phyloP scores from a whole-genome alignment of 2,797 vertebrate species.

The Brachyrhaphis roseni region DNA sequence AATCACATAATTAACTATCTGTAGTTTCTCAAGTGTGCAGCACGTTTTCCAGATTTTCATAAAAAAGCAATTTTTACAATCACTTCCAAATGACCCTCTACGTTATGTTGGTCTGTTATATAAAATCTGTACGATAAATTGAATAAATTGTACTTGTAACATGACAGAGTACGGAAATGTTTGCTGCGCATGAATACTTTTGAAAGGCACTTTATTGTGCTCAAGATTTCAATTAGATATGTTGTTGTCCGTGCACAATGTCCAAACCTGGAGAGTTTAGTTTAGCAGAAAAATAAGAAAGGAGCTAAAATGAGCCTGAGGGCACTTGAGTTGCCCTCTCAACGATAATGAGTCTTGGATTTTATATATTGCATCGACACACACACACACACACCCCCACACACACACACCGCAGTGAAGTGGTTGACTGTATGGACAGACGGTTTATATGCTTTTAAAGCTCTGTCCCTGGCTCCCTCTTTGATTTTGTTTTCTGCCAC shows the following conservation, averaged over 20 bases:
- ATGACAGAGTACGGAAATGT: neutral
- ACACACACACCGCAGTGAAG: conserved; percentile 30
- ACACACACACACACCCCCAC: conserved; percentile 19
- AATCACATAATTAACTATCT: neutral
- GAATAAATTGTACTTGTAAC: neutral
- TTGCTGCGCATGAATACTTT: neutral
- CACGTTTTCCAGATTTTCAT: neutral
- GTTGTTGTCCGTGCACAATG: conserved; percentile 9
- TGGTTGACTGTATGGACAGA: conserved; percentile 43
- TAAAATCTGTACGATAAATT: neutral
- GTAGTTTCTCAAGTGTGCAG: neutral
- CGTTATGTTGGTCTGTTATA: neutral
- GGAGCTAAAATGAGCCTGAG: conserved; percentile 22
- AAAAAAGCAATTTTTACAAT: neutral
- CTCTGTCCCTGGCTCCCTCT: conserved; percentile 41
- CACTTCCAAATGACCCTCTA: neutral
- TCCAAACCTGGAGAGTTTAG: conserved; percentile 11
- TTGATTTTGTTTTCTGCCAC: conserved; percentile 54
- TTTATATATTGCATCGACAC: conserved; percentile 12
- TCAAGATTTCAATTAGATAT: conserved; percentile 9
- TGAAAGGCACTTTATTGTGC: neutral
- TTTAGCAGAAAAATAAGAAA: conserved; percentile 10
- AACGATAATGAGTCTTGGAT: conserved; percentile 2
- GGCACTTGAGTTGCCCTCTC: conserved; percentile 25
- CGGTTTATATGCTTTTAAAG: conserved; percentile 52